phyloP scores from a whole-genome alignment of 2,888 invertebrate species.

The Tipula lateralis region DNA sequence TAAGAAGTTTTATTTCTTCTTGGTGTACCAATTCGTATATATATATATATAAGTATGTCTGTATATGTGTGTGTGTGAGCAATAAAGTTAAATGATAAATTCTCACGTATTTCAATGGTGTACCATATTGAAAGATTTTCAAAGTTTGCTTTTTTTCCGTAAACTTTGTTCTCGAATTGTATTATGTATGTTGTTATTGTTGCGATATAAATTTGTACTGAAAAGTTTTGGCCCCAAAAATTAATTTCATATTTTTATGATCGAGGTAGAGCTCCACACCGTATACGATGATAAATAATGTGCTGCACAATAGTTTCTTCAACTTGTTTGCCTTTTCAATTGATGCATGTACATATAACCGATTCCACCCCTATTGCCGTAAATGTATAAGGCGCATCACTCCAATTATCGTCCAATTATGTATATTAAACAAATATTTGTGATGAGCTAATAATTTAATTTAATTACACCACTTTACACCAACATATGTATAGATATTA shows the following conservation, averaged over 20 bases:
- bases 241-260: not conserved
- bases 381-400: not conserved
- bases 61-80: not conserved
- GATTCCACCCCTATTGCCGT: not conserved
- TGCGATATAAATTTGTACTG: not conserved
- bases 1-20: not conserved
- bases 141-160: not conserved
- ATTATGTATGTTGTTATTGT: not conserved
- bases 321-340: not conserved
- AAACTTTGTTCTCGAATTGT: not conserved
- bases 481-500: not conserved
- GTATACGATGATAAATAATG: not conserved
- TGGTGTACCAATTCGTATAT: not conserved
- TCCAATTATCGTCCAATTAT: not conserved
- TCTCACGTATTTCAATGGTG: constrained; percentile 19
- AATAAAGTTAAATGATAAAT: not conserved
- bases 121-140: not conserved
- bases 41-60: not conserved
- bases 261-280: not conserved
- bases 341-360: not conserved
- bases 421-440: not conserved
- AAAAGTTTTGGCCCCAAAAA: not conserved
- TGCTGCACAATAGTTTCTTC: not conserved
- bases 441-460: not conserved
- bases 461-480: constrained; percentile 19